phyloP scores from a whole-genome alignment of 30 jellyfish, hydroid and myxozoan species.

The Sanderia malayensis region DNA sequence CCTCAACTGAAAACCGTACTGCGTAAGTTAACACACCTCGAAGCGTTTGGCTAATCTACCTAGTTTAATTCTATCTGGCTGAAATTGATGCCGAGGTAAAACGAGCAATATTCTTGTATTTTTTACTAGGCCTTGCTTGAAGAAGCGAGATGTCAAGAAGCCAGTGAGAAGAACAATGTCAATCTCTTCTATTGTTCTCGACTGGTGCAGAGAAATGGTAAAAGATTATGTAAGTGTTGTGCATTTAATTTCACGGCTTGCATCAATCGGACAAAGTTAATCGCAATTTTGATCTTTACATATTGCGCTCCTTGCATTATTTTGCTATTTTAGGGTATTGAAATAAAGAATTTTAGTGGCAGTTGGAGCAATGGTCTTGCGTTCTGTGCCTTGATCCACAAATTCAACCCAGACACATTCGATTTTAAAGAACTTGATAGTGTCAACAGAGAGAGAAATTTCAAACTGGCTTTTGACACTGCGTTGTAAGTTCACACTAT shows the following conservation, averaged over 20 bases:
- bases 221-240: slow-evolving; percentile 74
- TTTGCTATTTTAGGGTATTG: slow-evolving; percentile 55
- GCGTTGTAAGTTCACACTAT: slow-evolving; percentile 92
- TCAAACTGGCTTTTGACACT: slow-evolving; percentile 80
- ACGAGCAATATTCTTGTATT: too few species aligned
- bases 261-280: too few species aligned
- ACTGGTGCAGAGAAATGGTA: slow-evolving; percentile 97
- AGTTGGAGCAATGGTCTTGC: slow-evolving; percentile 96
- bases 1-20: slow-evolving; percentile 48
- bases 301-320: too few species aligned
- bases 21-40: slow-evolving; percentile 91
- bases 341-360: slow-evolving; percentile 74
- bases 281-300: too few species aligned
- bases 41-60: too few species aligned
- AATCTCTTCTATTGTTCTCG: slow-evolving; percentile 84
- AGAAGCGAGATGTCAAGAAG: slow-evolving; percentile 79
- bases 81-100: too few species aligned
- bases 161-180: slow-evolving; percentile 80
- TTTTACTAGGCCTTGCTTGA: slow-evolving; percentile 78
- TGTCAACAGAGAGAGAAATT: slow-evolving; percentile 62
- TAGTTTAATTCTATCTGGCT: too few species aligned
- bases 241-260: too few species aligned
- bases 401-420: slow-evolving; percentile 77
- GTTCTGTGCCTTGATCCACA: slow-evolving; percentile 86
- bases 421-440: slow-evolving; percentile 68